Conservation (phyloP, 1,140 invertebrate genomes). For the Dendroctonus ponderosae region DNA sequence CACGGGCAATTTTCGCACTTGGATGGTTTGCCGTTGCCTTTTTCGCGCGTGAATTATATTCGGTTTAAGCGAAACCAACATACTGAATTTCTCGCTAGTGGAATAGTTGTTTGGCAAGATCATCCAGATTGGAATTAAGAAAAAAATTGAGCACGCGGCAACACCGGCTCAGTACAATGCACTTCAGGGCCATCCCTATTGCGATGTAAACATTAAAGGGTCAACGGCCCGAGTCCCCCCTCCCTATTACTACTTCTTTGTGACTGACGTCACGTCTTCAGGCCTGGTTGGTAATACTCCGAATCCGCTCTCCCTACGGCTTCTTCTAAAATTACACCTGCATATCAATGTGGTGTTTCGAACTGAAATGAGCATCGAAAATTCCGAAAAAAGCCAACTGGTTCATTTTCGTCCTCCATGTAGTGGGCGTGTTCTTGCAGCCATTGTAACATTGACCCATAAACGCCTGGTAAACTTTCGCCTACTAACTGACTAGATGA, state of each 20-base stretch:
- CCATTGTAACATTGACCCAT: too few relatives aligned
- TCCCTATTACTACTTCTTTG: slow-evolving; percentile 32
- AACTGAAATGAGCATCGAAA: too few relatives aligned
- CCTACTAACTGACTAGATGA: too few relatives aligned
- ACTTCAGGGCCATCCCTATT: slow-evolving; percentile 36
- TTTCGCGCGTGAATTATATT: neutral
- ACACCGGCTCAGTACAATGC: slow-evolving; percentile 14
- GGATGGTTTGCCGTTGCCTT: neutral
- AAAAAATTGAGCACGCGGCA: slow-evolving; percentile 13
- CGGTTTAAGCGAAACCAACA: neutral
- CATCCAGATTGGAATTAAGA: neutral
- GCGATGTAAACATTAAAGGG: slow-evolving; percentile 48
- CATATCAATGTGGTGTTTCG: too few relatives aligned
- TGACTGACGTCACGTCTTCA: slow-evolving; percentile 38
- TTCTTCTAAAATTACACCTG: too few relatives aligned
- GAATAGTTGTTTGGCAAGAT: neutral
- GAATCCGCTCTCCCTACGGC: too few relatives aligned
- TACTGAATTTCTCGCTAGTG: neutral
- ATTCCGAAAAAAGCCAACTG: too few relatives aligned
- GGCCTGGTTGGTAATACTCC: too few relatives aligned
- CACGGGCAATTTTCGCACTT: neutral
- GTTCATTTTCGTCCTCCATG: too few relatives aligned
- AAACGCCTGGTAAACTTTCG: too few relatives aligned
- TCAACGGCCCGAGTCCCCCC: slow-evolving; percentile 39
- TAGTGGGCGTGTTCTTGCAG: too few relatives aligned